Base-by-base conservation (phyloP, 2,888 invertebrate species). In the Diaprepes abbreviatus region DNA sequence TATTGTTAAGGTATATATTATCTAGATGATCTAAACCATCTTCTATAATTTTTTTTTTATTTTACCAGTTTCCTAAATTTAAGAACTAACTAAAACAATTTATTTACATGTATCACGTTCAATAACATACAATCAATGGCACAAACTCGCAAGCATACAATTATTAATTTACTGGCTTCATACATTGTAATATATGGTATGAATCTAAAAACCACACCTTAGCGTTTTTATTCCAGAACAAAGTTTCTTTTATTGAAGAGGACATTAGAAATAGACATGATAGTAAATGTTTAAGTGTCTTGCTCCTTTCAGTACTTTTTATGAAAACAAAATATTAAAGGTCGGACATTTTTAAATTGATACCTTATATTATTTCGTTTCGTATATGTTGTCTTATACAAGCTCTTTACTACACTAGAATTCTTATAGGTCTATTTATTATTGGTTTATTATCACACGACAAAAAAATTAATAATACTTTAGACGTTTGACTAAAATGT, bases 371-470 rank as follows among this genome's bases (percentile, higher is more conserved):
- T n/a, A n/a, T n/a, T n/a, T 48, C 16, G 6, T 9, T 52, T 17
- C 7, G 9, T 19, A 60, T 45, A 50, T 50, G 16, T 48, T 62
- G 60, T 50, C 60, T 48, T 50, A 50, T 50, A 62, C 60, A 62
- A 62, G 48, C 24, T 24, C 28, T 16, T 35, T 36, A 63, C 36
- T 52, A 52, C 28, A 24, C 62, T 63, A 63, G 50, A 52, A 38
- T 52, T 16, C 24, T 38, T 38, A 45, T 52, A 38, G 52, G 62
- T 52, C 62, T 40, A 63, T 52, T 63, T 28, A 63, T 52, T 63
- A 63, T 50, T 50, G 28, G 52, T 63, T 63, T 28, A 38, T 36
- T 52, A 52, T 63, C 52, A 63, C 62, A 38, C 52, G 48, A 50
- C 16, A 24, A 50, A 50, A 28, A 50, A 16, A 1, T 50, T n/a